These are phyloP conservation scores for Temnothorax longispinosus DNA, from an alignment of 1,140 invertebrate species.

Conservation along the genomic window DNA sequence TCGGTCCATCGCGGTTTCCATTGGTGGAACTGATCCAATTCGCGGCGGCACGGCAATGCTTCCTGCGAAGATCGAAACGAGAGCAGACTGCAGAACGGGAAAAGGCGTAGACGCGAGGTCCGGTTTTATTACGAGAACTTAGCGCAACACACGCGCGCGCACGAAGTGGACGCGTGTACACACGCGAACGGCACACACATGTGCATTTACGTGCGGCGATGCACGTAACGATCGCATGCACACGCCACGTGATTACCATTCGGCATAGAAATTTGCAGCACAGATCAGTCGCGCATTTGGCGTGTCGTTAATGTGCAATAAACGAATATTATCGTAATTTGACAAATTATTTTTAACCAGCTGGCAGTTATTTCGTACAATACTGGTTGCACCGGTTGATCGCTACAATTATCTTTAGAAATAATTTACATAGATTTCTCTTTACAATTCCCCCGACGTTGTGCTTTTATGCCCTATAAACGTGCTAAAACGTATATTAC, in stretches of 20 bases:
- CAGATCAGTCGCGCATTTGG: constrained; percentile 1
- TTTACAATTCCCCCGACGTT: background rate
- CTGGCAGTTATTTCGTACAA: background rate
- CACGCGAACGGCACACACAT: background rate
- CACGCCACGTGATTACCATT: constrained; percentile 69
- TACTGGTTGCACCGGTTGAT: background rate
- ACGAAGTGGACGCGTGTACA: background rate
- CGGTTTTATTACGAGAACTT: constrained; percentile 72
- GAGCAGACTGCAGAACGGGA: constrained; percentile 52
- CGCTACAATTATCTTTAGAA: background rate
- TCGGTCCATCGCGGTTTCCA: background rate
- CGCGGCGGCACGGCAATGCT: constrained; percentile 43
- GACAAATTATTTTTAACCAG: constrained; percentile 14
- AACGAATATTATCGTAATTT: constrained; percentile 10
- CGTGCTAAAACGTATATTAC: background rate
- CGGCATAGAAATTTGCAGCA: constrained; percentile 59
- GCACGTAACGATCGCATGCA: constrained; percentile 56
- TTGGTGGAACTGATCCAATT: constrained; percentile 57
- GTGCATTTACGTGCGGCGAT: constrained; percentile 39
- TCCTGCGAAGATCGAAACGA: constrained; percentile 68
- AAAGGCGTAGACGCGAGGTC: constrained; percentile 67
- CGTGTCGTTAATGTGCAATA: background rate
- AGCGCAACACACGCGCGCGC: constrained; percentile 39
- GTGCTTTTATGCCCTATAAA: background rate
- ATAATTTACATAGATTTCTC: constrained; percentile 13